phyloP scores from a whole-genome alignment of 2,797 vertebrate species.

The Dicrostonyx torquatus region DNA sequence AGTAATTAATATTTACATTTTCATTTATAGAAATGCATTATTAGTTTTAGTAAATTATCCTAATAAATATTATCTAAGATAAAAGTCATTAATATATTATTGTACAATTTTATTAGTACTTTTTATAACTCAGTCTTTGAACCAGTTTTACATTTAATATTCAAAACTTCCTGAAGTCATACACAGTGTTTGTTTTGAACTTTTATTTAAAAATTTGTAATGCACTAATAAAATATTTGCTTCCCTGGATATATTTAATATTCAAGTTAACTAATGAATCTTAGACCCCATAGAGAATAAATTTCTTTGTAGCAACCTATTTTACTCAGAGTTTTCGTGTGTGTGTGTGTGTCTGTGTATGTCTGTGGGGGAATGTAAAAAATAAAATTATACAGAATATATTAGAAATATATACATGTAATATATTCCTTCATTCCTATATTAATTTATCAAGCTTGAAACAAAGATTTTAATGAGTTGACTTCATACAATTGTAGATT shows the following conservation, averaged over 20 bases:
- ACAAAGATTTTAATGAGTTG: not conserved
- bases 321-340: not conserved
- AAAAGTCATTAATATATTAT: conserved; percentile 24
- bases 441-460: not conserved
- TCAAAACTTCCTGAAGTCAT: conserved; percentile 24
- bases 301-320: not conserved
- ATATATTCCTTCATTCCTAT: not conserved
- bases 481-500: not conserved
- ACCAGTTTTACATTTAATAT: not conserved
- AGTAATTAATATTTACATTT: conserved; percentile 51
- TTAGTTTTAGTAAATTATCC: conserved; percentile 52
- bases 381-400: not conserved
- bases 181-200: not conserved
- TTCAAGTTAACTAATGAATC: not conserved
- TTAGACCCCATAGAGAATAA: not conserved
- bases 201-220: not conserved
- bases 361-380: not conserved
- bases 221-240: not conserved
- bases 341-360: too few species aligned
- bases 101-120: not conserved
- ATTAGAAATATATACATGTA: not conserved
- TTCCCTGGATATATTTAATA: not conserved
- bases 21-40: not conserved
- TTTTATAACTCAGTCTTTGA: not conserved
- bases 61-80: conserved; percentile 33